Percentiles rank a stretch among this genome's conserved stretches.
phyloP scores from a whole-genome alignment of 2,888 invertebrate genomes.

The Charanyca ferruginea region DNA sequence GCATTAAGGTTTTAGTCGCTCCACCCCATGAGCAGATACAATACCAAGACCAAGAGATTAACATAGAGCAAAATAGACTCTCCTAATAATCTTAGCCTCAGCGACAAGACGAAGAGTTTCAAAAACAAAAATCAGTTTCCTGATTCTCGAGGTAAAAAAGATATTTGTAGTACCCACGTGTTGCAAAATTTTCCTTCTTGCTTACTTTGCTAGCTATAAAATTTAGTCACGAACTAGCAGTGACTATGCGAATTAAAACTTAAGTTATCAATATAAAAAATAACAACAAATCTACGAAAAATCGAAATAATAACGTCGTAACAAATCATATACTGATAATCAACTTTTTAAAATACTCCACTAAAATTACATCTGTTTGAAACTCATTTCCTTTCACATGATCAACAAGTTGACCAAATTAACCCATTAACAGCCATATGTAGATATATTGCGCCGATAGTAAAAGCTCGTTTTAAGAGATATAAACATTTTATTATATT shows the following conservation, averaged over 20 bases:
- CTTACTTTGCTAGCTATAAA: background rate
- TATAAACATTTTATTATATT: slow-evolving; percentile 39
- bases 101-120: no score
- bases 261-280: no score
- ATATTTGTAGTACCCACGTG: background rate
- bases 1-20: no score
- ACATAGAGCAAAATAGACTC: no score
- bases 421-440: slow-evolving; percentile 34
- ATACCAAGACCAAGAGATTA: no score
- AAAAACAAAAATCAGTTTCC: no score
- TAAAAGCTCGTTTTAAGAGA: slow-evolving; percentile 23
- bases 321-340: background rate
- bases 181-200: background rate
- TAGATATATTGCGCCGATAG: slow-evolving; percentile 5
- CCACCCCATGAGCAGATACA: no score
- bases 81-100: no score
- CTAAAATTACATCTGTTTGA: background rate
- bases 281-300: no score
- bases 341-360: background rate
- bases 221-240: background rate
- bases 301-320: no score
- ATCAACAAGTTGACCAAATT: slow-evolving; percentile 44
- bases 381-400: slow-evolving; percentile 32
- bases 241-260: no score
- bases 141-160: no score